These are phyloP conservation scores for Leptinotarsa peninsularis DNA, from an alignment of 2,888 invertebrate species.

Conservation along the genomic window DNA sequence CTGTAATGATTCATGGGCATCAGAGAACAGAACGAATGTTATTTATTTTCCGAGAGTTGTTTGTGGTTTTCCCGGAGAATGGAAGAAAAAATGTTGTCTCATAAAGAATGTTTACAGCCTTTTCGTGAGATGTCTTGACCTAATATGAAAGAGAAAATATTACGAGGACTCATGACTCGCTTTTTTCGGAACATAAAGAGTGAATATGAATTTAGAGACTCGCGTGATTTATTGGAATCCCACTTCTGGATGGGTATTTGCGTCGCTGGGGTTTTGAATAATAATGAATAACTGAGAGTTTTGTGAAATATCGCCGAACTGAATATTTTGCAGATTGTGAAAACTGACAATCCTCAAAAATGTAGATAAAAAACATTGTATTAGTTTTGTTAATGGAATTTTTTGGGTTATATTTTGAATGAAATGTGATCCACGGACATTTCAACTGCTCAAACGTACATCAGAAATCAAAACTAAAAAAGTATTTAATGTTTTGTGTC, in stretches of 20 bases:
- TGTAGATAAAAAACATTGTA: too few species aligned
- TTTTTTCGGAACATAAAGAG: neutral
- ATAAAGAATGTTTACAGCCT: neutral
- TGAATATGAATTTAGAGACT: neutral
- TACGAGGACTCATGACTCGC: neutral
- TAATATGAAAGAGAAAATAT: neutral
- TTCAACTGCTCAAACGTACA: too few species aligned
- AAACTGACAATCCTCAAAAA: too few species aligned
- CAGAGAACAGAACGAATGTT: constrained; percentile 6
- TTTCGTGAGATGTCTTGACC: neutral
- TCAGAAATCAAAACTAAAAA: too few species aligned
- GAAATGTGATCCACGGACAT: too few species aligned
- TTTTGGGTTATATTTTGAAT: too few species aligned
- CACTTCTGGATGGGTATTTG: neutral
- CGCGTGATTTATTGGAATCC: neutral
- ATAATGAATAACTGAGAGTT: too few species aligned
- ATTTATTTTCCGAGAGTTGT: constrained; percentile 8
- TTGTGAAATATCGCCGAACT: too few species aligned
- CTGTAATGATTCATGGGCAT: constrained; percentile 5
- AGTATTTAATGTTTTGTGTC: too few species aligned
- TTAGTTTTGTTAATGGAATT: too few species aligned
- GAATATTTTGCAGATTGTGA: too few species aligned
- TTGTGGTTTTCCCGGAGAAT: constrained; percentile 9
- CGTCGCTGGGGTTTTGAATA: too few species aligned
- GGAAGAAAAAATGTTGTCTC: neutral